phyloP scores from a whole-genome alignment of 1,140 invertebrate species.

The Aleiodes sp. region DNA sequence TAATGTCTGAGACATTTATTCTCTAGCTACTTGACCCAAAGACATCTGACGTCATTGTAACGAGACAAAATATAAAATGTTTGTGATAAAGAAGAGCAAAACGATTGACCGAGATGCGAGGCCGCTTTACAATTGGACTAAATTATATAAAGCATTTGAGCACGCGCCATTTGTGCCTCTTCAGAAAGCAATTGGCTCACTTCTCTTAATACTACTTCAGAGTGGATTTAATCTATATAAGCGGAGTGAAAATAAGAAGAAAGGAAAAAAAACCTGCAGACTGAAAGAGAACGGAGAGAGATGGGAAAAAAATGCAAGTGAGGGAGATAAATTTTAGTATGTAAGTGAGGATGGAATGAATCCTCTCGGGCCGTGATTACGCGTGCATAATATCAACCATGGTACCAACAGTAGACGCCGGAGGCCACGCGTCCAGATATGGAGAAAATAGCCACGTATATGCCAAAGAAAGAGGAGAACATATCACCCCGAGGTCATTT shows the following conservation, averaged over 20 bases:
- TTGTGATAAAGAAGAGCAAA: constrained; percentile 18
- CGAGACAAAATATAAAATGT: constrained; percentile 12
- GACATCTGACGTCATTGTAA: constrained; percentile 43
- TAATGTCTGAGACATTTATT: constrained; percentile 30
- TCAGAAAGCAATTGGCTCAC: constrained; percentile 49
- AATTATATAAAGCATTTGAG: constrained; percentile 48
- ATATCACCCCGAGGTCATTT: constrained; percentile 19
- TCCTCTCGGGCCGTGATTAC: constrained; percentile 16
- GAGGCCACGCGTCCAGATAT: constrained; percentile 15
- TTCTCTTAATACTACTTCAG: constrained; percentile 25
- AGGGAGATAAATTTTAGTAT: not conserved
- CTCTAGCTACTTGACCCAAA: constrained; percentile 44
- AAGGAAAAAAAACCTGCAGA: not conserved
- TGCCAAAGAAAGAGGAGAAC: not conserved
- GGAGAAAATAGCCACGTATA: constrained; percentile 11
- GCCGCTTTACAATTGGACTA: constrained; percentile 51
- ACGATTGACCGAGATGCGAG: constrained; percentile 50
- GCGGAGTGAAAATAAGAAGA: not conserved
- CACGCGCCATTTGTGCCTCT: constrained; percentile 43
- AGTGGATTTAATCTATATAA: not conserved
- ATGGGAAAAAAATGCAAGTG: no score
- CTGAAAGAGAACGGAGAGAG: not conserved
- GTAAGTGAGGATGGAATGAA: not conserved
- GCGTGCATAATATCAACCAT: constrained; percentile 23
- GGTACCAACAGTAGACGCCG: not conserved